Percentiles rank a stretch among this genome's conserved stretches.
These are phyloP conservation scores for Trinectes maculatus DNA, from an alignment of 2,113 vertebrate species.

Conservation along the genomic window DNA sequence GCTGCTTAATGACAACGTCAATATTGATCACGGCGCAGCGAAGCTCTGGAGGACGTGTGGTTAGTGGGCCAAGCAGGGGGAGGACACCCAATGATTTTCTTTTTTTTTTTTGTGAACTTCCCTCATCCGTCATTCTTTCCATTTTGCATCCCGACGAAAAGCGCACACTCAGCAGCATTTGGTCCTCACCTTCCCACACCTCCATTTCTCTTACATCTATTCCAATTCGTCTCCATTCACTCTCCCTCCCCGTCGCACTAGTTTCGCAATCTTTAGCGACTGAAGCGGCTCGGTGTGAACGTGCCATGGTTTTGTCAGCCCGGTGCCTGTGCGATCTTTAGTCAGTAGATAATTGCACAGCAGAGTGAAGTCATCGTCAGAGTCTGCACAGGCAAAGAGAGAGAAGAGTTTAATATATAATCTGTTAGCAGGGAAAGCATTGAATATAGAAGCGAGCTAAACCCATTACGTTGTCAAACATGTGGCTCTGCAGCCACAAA, in stretches of 20 bases:
- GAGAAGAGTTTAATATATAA: slow-evolving; percentile 61
- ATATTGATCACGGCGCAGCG: slow-evolving; percentile 76
- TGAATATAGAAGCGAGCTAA: slow-evolving; percentile 41
- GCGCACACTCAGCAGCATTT: slow-evolving; percentile 61
- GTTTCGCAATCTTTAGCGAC: slow-evolving; percentile 30
- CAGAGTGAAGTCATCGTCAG: slow-evolving; percentile 32
- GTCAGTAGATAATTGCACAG: slow-evolving; percentile 66
- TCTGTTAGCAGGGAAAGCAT: slow-evolving; percentile 53
- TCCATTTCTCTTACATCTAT: slow-evolving; percentile 54
- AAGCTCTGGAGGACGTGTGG: slow-evolving; percentile 60
- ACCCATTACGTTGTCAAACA: slow-evolving; percentile 46
- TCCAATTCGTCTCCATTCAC: slow-evolving; percentile 51
- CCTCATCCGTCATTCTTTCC: slow-evolving; percentile 58
- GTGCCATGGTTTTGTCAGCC: slow-evolving; percentile 34
- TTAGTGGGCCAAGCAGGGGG: slow-evolving; percentile 58
- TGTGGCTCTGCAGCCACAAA: slow-evolving; percentile 43
- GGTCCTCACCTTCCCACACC: slow-evolving; percentile 38
- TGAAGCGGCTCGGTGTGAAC: slow-evolving; percentile 27
- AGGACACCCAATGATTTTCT: slow-evolving; percentile 65
- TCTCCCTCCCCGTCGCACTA: slow-evolving; percentile 8
- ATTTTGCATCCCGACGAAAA: slow-evolving; percentile 58
- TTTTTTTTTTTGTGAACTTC: slow-evolving; percentile 55
- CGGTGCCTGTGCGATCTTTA: slow-evolving; percentile 42
- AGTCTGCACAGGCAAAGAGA: slow-evolving; percentile 20
- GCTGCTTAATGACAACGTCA: slow-evolving; percentile 77